Percentiles rank a stretch among this genome's conserved stretches.
Conservation (phyloP, 2,888 invertebrate genomes). For the Colletes collaris region DNA sequence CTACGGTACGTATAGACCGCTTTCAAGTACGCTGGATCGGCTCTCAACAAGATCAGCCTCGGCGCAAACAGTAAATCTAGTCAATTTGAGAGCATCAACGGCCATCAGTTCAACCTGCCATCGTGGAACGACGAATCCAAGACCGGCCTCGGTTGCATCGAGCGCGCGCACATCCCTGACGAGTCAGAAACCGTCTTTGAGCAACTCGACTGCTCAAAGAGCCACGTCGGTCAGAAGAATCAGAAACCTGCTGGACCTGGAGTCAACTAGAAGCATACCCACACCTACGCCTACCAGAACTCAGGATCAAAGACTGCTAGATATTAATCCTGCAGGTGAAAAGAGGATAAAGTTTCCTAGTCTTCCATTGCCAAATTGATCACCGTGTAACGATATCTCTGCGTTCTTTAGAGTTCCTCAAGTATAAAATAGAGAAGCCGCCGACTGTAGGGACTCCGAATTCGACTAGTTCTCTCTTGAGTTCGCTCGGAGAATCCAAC, state of each 20-base stretch:
- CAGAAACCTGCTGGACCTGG: constrained; percentile 91
- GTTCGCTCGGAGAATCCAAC: constrained; percentile 78
- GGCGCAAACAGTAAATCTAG: constrained; percentile 84
- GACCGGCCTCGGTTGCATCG: constrained; percentile 80
- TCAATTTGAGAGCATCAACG: constrained; percentile 81
- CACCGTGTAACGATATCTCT: too few relatives aligned
- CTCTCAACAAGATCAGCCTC: constrained; percentile 88
- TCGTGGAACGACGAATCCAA: constrained; percentile 74
- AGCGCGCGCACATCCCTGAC: constrained; percentile 77
- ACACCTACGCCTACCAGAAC: constrained; percentile 90
- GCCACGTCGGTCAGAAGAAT: constrained; percentile 90
- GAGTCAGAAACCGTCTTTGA: constrained; percentile 76
- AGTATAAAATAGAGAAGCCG: constrained; percentile 94
- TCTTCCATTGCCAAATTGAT: too few relatives aligned
- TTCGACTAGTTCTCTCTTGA: constrained; percentile 83
- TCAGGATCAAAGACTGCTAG: constrained; percentile 88
- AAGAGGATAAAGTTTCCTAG: too few relatives aligned
- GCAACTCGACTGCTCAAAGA: constrained; percentile 78
- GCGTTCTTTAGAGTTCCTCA: constrained; percentile 88
- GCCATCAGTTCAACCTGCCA: constrained; percentile 81
- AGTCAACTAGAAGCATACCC: constrained; percentile 86
- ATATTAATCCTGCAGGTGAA: constrained; percentile 94
- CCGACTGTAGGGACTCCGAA: constrained; percentile 85
- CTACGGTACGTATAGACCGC: constrained; percentile 87
- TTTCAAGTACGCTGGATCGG: constrained; percentile 88